Evolutionary conservation across 2,888 invertebrate genomes (phyloP), one percentile per base, ranked within the genome.

Genomic region (Acronicta psi): DNA sequence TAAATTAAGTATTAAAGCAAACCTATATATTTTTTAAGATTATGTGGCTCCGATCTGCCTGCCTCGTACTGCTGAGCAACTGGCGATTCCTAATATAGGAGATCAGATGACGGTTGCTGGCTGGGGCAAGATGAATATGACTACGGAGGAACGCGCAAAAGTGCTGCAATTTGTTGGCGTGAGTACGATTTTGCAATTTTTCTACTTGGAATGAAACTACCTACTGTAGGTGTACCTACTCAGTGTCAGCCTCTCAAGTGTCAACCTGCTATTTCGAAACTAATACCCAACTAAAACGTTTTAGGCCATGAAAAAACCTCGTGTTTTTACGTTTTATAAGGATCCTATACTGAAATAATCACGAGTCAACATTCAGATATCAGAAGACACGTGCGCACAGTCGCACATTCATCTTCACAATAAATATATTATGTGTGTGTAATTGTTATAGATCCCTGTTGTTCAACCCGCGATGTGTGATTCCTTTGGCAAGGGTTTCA

Each of bases 21-120:
- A 23, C 5, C 17, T 11, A 16, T 36, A 2, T 25, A 29, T 46
- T 23, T 20, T 75, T 71, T 2, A 75, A 95, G 95, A 90, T 60
- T 95, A 94, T 81, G 95, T 96, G 2, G 76, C 82, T 18, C 95
- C 96, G 10, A 94, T 96, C 55, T 96, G 96, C 72, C 80, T 96
- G 47, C 94, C 95, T 10, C 86, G 83, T 10, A 77, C 72, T 0
- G 87, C 83, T 0, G 82, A 89, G 10, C 84, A 94, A 31, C 61
- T 93, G 38, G 68, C 45, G 0, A 82, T 85, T 37, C 65, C 91
- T 9, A 82, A 79, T 9, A 20, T 90, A 0, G 94, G 92, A 0
- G 89, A 94, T 34, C 72, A 72, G 6, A 90, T 94, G 16, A 94
- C 91, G 38, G 95, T 95, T 0, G 95, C 96, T 1, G 94, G 95